phyloP scores from a whole-genome alignment of 30 jellyfish, hydroid and myxozoan genomes.

The Hydractinia symbiolongicarpus region DNA sequence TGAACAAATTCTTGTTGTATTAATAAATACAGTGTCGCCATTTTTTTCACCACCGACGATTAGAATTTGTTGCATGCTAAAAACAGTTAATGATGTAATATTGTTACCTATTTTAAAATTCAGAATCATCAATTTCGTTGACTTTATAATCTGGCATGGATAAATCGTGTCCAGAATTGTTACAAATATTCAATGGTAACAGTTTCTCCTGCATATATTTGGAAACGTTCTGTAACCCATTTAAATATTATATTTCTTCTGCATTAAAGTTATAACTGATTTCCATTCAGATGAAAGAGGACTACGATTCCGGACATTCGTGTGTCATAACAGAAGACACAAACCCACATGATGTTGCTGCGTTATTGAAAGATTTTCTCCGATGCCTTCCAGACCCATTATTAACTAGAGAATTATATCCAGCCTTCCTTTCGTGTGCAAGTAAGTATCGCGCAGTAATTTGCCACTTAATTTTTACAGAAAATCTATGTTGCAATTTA shows the following conservation, averaged over 20 bases:
- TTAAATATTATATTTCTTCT: too few relatives aligned
- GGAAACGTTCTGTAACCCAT: too few relatives aligned
- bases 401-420: constrained; percentile 84
- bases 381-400: constrained; percentile 93
- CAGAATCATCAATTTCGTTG: too few relatives aligned
- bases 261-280: too few relatives aligned
- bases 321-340: constrained; percentile 73
- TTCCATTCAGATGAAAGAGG: constrained; percentile 70
- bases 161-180: too few relatives aligned
- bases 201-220: too few relatives aligned
- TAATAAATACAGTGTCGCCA: too few relatives aligned
- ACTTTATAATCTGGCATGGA: too few relatives aligned
- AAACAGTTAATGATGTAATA: too few relatives aligned
- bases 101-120: too few relatives aligned
- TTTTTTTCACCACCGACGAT: too few relatives aligned
- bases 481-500: neutral
- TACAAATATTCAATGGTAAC: too few relatives aligned
- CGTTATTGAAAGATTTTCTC: constrained; percentile 81
- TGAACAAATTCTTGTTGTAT: neutral
- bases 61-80: neutral
- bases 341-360: constrained; percentile 96
- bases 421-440: constrained; percentile 74
- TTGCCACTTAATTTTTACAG: neutral
- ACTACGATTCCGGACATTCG: constrained; percentile 58
- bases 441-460: constrained; percentile 31